phyloP scores from a whole-genome alignment of 2,113 vertebrate genomes.

The Excalfactoria chinensis region DNA sequence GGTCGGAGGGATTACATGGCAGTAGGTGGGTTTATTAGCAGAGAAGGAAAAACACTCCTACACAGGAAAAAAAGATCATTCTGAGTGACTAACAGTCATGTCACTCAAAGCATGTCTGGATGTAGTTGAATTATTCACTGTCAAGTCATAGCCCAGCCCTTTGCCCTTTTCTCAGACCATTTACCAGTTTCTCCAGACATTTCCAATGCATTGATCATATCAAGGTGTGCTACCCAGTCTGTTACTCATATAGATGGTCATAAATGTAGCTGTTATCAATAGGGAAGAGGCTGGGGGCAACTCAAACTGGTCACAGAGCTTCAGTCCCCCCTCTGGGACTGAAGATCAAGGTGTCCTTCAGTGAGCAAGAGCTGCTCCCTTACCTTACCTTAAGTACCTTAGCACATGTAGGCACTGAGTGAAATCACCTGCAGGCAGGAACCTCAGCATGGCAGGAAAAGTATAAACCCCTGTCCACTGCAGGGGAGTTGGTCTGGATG shows the following conservation, averaged over 20 bases:
- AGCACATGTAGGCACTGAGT: neutral
- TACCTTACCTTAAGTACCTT: neutral
- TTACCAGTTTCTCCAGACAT: neutral
- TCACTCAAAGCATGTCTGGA: conserved; percentile 1
- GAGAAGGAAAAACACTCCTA: conserved; percentile 62
- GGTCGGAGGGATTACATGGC: conserved; percentile 41
- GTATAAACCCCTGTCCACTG: too few relatives aligned
- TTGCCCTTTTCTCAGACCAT: neutral
- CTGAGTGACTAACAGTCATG: conserved; percentile 47
- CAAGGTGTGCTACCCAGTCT: neutral
- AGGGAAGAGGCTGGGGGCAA: neutral
- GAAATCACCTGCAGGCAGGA: neutral
- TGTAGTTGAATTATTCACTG: neutral
- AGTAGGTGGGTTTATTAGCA: conserved; percentile 63
- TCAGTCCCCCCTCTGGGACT: neutral
- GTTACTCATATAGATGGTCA: neutral
- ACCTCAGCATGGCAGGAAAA: neutral
- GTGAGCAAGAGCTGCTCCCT: neutral
- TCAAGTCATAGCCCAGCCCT: neutral
- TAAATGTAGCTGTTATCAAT: neutral
- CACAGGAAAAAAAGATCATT: conserved; percentile 27
- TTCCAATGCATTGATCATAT: neutral
- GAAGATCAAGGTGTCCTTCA: neutral
- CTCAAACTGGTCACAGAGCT: neutral
- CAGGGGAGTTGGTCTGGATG: too few relatives aligned